Evolutionary conservation across 1,140 invertebrate species (phyloP).

Genomic region (Zaprionus inermis): DNA sequence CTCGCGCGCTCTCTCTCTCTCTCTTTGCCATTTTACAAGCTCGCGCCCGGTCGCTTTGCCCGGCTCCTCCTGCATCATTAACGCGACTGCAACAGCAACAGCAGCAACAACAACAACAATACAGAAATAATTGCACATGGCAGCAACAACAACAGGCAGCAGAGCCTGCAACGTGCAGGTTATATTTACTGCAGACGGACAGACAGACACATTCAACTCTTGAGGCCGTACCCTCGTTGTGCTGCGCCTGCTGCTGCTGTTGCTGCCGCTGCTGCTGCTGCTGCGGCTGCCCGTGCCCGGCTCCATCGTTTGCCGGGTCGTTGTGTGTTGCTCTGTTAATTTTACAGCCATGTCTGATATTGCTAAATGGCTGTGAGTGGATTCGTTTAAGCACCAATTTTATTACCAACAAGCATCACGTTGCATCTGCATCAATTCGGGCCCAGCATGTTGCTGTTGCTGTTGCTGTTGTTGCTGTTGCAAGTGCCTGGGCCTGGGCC

Average conservation of each 20-base stretch:
- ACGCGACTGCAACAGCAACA: constrained; percentile 61
- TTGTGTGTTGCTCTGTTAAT: constrained; percentile 80
- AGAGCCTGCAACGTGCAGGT: constrained; percentile 46
- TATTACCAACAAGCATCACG: constrained; percentile 82
- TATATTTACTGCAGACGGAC: constrained; percentile 23
- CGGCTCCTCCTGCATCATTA: constrained; percentile 68
- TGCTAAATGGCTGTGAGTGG: constrained; percentile 84
- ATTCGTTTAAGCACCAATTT: constrained; percentile 84
- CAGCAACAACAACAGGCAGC: constrained; percentile 31
- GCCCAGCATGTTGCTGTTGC: constrained; percentile 35
- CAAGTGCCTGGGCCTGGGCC: constrained; percentile 52
- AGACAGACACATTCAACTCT: constrained; percentile 7
- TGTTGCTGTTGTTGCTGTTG: constrained; percentile 46
- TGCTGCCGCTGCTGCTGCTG: neutral
- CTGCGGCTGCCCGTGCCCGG: neutral
- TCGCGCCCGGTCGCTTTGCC: constrained; percentile 21
- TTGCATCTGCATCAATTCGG: constrained; percentile 76
- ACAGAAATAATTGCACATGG: constrained; percentile 75
- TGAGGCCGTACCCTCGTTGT: constrained; percentile 67
- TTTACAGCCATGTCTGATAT: constrained; percentile 84
- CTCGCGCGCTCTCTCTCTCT: neutral
- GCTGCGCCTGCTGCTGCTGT: neutral
- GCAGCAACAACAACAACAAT: constrained; percentile 65
- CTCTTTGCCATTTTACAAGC: constrained; percentile 73
- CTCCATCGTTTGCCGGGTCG: constrained; percentile 43